Conservation (phyloP, 2,113 vertebrate genomes). For the Apteryx mantelli region DNA sequence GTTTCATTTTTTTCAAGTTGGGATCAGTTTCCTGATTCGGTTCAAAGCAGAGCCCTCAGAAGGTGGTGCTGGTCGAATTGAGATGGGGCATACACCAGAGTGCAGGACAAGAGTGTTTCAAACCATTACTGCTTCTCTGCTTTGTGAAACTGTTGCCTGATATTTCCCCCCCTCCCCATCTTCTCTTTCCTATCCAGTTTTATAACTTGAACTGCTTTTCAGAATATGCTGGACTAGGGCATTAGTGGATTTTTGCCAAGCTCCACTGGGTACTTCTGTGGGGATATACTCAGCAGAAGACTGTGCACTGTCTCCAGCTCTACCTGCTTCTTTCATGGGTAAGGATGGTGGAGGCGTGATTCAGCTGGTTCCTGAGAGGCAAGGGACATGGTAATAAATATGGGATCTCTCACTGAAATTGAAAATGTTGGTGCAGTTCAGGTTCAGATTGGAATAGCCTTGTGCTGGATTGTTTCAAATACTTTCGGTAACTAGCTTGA, state of each 20-base stretch:
- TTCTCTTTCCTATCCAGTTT: neutral
- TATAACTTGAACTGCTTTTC: neutral
- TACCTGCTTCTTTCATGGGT: neutral
- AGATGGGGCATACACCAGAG: neutral
- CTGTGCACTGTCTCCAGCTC: neutral
- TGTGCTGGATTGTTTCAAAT: neutral
- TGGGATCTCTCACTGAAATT: neutral
- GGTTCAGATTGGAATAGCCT: neutral
- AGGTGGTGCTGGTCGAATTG: neutral
- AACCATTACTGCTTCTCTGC: neutral
- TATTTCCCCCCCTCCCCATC: neutral
- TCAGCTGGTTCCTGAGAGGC: neutral
- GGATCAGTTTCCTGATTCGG: neutral
- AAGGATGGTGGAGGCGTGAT: neutral
- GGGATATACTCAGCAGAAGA: no score
- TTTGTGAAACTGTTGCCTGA: neutral
- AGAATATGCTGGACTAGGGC: neutral
- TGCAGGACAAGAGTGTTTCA: neutral
- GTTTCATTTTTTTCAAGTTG: neutral
- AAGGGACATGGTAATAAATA: neutral
- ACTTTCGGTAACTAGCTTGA: neutral
- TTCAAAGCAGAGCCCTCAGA: neutral
- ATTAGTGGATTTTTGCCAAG: neutral
- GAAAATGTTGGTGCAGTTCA: neutral
- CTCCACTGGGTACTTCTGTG: neutral